These are phyloP conservation scores for Paradoxurus hermaphroditus DNA, from an alignment of 2,113 vertebrate species.

Conservation along the genomic window DNA sequence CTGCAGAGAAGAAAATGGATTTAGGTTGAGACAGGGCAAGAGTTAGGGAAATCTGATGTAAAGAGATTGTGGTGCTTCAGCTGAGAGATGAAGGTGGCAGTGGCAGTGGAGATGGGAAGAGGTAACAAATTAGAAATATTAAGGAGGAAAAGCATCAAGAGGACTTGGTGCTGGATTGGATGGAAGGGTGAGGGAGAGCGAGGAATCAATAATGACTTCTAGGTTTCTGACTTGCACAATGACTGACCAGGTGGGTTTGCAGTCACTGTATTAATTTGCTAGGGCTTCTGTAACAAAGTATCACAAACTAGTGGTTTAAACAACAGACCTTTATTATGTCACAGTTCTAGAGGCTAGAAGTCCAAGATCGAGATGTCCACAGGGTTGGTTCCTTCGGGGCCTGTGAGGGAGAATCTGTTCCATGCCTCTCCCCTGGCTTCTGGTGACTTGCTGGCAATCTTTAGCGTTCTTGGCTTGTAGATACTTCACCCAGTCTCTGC, in stretches of 20 bases:
- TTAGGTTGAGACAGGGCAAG: not conserved
- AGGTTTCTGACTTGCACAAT: not conserved
- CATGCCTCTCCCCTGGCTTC: not conserved
- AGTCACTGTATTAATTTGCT: not conserved
- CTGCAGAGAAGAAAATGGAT: not conserved
- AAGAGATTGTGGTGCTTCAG: not conserved
- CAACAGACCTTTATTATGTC: not conserved
- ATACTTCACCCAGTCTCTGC: not conserved
- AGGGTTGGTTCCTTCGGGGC: not conserved
- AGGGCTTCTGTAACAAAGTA: not conserved
- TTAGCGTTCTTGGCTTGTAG: not conserved
- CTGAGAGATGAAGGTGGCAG: not conserved
- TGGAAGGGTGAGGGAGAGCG: not conserved
- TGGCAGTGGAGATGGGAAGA: not conserved
- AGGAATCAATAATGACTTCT: not conserved
- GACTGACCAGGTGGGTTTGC: too few relatives aligned
- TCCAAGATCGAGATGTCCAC: not conserved
- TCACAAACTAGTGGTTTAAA: not conserved
- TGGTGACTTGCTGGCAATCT: not conserved
- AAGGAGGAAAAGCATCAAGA: not conserved
- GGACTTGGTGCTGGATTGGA: not conserved
- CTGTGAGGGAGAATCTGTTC: not conserved
- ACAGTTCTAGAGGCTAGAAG: not conserved
- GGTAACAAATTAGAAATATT: not conserved
- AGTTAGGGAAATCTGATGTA: not conserved